Base-by-base conservation (phyloP, 2,797 vertebrate species). In the Eulemur rubriventer region DNA sequence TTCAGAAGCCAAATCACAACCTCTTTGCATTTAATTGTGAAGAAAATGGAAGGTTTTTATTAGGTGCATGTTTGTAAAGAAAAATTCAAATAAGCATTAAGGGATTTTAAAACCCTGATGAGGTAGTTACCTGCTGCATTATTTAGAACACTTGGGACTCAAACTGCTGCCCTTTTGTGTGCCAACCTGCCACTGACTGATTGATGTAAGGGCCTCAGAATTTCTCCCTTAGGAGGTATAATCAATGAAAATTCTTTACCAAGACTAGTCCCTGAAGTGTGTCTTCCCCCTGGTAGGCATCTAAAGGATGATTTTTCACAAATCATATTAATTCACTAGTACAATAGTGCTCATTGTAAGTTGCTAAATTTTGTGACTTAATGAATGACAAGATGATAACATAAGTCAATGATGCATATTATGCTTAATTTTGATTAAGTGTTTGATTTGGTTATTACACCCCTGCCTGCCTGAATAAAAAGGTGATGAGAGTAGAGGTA, bases 41-140 rank as follows among this genome's bases (percentile, higher is more conserved):
- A 4, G 14, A 92, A 96, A 96, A 59, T 59, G 28, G 52, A 96
- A 82, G 61, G 84, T 38, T 94, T 98, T 91, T 94, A 96, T 97
- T 96, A 97, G 91, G 55, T 94, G 92, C 41, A 16, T 96, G 35
- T 96, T 97, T 97, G 72, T 90, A 91, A 92, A 95, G 89, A 94
- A 97, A 97, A 97, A 79, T 83, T 96, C 65, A 86, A 85, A 83
- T 87, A 93, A 14, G 20, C 93, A 73, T 87, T 96, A 86, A 85
- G 90, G 94, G 88, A 97, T 94, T 96, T 97, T 50, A 83, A 95
- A 81, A n/a, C 81, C 79, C 97, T 59, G 70, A 94, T 91, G 92
- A 96, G 92, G 84, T 95, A 79, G 88, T 88, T 92, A 92, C 90
- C 84, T 94, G 93, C 89, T 97, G 70, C 73, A 95, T 97, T 97